Percentiles rank a stretch among this genome's conserved stretches.
Evolutionary conservation across 35 echinoderm and acorn worm genomes (phyloP).

Genomic region (Chiridota heheva): DNA sequence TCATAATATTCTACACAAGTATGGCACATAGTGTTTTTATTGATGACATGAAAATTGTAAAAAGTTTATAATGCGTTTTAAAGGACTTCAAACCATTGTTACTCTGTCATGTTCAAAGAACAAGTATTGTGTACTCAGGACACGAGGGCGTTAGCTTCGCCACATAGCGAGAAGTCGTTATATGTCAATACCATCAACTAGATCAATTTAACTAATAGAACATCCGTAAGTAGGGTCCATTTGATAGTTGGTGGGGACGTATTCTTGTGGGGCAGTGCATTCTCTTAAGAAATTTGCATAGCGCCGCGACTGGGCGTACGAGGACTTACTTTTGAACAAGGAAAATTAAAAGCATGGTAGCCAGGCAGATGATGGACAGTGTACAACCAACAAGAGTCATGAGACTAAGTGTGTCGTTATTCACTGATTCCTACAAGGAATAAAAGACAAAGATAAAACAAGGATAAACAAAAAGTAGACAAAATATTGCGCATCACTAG

Average conservation of each 20-base stretch:
- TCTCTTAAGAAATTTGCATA: neutral
- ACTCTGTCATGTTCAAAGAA: neutral
- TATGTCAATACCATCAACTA: no score
- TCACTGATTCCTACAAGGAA: neutral
- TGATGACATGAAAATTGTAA: neutral
- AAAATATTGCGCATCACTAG: neutral
- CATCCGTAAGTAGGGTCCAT: neutral
- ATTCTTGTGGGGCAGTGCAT: no score
- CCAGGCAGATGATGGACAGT: slow-evolving; percentile 65
- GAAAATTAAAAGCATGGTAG: slow-evolving; percentile 70
- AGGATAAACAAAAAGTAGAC: neutral
- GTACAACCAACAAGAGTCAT: slow-evolving; percentile 69
- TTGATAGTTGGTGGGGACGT: neutral
- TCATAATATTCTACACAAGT: neutral
- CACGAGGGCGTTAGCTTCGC: neutral
- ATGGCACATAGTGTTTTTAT: neutral
- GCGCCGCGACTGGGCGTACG: no score
- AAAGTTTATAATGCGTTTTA: neutral
- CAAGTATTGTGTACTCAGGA: neutral
- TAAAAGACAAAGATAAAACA: neutral
- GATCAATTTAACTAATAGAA: neutral
- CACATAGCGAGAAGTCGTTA: no score
- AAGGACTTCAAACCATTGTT: neutral
- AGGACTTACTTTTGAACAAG: slow-evolving; percentile 58
- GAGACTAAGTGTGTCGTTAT: slow-evolving; percentile 41